Conservation (phyloP, 2,888 invertebrate genomes). For the Chrysodeixis includens region DNA sequence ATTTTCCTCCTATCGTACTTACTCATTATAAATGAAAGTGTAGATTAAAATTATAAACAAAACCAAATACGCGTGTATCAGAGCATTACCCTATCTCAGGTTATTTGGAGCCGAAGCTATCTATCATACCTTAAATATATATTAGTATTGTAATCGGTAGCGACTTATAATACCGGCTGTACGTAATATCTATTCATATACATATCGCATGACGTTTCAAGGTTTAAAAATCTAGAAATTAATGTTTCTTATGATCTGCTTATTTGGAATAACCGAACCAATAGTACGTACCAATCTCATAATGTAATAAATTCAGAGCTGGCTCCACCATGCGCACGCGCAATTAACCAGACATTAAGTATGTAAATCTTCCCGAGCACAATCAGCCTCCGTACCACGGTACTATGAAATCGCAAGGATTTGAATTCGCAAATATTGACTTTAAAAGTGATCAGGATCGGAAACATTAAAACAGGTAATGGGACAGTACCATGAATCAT, state of each 20-base stretch:
- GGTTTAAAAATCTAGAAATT: not conserved
- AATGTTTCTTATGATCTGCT: not conserved
- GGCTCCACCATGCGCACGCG: slow-evolving; percentile 5
- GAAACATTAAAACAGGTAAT: not conserved
- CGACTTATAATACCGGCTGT: not conserved
- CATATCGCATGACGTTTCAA: not conserved
- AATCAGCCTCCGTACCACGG: slow-evolving; percentile 1
- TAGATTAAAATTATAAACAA: not conserved
- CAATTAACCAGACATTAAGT: slow-evolving; percentile 9
- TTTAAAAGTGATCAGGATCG: not conserved
- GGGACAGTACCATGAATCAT: not conserved
- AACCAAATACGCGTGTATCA: too few relatives aligned
- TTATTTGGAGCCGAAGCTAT: too few relatives aligned
- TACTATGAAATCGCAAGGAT: not conserved
- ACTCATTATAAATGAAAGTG: not conserved
- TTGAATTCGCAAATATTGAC: not conserved
- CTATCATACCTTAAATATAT: too few relatives aligned
- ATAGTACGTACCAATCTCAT: not conserved
- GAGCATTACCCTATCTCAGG: too few relatives aligned
- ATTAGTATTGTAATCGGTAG: not conserved
- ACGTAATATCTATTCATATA: too few relatives aligned
- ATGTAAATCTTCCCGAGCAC: slow-evolving; percentile 6
- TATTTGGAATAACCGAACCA: not conserved
- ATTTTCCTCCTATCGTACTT: not conserved
- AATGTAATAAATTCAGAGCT: not conserved